A percentile compares a stretch with the other conserved stretches of the same genome.
phyloP scores from a whole-genome alignment of 2,113 vertebrate genomes.

The Odontophorus gujanensis region DNA sequence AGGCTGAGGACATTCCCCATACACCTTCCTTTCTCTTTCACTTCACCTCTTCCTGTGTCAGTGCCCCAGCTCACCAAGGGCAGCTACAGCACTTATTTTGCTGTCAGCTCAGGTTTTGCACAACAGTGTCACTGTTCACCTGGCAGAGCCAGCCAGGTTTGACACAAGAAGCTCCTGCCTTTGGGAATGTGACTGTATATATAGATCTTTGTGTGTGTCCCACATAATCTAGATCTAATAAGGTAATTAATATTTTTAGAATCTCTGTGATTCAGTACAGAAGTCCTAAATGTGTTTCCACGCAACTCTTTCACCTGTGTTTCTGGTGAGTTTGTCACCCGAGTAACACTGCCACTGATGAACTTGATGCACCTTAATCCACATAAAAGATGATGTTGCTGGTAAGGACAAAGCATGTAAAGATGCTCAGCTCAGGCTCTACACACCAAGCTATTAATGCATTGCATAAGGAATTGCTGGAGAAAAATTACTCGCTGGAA shows the following conservation, averaged over 20 bases:
- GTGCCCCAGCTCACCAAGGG: background rate
- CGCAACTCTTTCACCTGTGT: background rate
- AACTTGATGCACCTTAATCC: background rate
- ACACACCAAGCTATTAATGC: background rate
- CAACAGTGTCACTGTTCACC: background rate
- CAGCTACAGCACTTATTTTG: background rate
- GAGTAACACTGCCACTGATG: background rate
- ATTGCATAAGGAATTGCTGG: background rate
- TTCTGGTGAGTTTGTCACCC: background rate
- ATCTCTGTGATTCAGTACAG: background rate
- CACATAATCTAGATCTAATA: conserved; percentile 11
- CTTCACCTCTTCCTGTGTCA: conserved; percentile 2
- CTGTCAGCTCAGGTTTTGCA: background rate
- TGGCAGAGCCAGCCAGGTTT: background rate
- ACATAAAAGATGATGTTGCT: background rate
- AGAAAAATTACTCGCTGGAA: background rate
- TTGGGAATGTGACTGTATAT: background rate
- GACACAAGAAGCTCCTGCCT: conserved; percentile 24
- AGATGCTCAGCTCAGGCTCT: background rate
- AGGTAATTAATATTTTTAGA: background rate
- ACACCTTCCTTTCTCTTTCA: background rate
- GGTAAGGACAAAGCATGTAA: background rate
- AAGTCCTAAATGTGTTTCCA: background rate
- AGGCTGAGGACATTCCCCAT: background rate
- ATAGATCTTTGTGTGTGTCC: conserved; percentile 6